Evolutionary conservation across 2,113 vertebrate genomes (phyloP).

Genomic region (Phainopepla nitens): DNA sequence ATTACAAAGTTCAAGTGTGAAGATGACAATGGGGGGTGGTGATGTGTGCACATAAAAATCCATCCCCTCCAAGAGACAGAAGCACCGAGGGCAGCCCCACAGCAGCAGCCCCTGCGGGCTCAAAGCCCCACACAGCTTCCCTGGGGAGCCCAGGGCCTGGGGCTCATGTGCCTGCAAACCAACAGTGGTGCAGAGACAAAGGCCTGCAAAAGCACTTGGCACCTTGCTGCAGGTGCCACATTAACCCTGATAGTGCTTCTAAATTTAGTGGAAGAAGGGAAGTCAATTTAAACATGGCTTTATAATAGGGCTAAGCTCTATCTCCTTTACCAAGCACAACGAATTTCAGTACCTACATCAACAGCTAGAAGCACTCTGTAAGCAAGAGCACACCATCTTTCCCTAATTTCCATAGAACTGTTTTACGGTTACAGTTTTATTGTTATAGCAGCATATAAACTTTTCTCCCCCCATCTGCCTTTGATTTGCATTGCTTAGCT

Average conservation of each 20-base stretch:
- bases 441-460: background rate
- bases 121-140: background rate
- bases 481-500: background rate
- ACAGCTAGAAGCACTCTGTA: background rate
- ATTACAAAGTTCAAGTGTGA: background rate
- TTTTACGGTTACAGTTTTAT: slow-evolving; percentile 9
- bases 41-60: background rate
- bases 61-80: background rate
- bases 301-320: rapidly evolving
- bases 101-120: background rate
- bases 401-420: background rate
- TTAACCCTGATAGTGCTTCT: background rate
- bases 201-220: background rate
- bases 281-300: background rate
- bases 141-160: too few relatives aligned
- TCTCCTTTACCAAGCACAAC: background rate
- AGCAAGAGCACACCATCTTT: background rate
- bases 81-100: rapidly evolving
- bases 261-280: background rate
- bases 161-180: rapidly evolving
- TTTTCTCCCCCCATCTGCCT: background rate
- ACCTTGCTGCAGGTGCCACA: background rate
- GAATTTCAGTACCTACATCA: background rate
- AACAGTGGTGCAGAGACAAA: rapidly evolving
- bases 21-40: rapidly evolving